Evolutionary conservation across 2,888 invertebrate species (phyloP).

Genomic region (Nomada lathburiana): DNA sequence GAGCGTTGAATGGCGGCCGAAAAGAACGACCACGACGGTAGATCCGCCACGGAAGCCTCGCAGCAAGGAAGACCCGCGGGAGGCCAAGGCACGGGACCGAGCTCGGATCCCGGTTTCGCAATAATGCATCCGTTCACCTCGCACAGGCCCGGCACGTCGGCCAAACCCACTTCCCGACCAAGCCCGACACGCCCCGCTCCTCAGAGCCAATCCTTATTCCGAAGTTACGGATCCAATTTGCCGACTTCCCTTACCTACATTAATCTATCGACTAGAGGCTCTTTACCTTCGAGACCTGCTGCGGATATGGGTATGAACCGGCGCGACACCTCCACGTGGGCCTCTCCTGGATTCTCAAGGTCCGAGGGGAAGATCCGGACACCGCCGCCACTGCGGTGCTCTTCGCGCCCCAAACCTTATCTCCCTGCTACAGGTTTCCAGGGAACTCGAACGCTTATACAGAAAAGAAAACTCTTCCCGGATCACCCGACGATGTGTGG

Average conservation of each 20-base stretch:
- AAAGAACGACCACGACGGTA: slow-evolving; percentile 69
- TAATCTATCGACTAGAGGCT: slow-evolving; percentile 89
- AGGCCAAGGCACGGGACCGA: slow-evolving; percentile 80
- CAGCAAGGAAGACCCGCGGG: slow-evolving; percentile 80
- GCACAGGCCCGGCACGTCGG: too few relatives aligned
- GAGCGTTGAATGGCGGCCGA: slow-evolving; percentile 82
- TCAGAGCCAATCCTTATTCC: slow-evolving; percentile 91
- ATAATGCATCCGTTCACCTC: too few relatives aligned
- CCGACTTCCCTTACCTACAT: slow-evolving; percentile 89
- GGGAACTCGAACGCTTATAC: too few relatives aligned
- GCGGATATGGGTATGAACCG: slow-evolving; percentile 85
- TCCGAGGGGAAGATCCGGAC: too few relatives aligned
- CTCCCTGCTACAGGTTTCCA: too few relatives aligned
- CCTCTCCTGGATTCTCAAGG: too few relatives aligned
- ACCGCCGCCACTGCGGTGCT: too few relatives aligned
- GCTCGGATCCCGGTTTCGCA: slow-evolving; percentile 7
- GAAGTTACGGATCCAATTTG: slow-evolving; percentile 43
- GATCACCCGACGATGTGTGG: too few relatives aligned
- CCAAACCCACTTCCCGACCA: too few relatives aligned
- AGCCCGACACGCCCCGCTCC: slow-evolving; percentile 86
- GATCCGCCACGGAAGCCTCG: slow-evolving; percentile 65
- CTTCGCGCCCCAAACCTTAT: too few relatives aligned
- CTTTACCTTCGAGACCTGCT: slow-evolving; percentile 90
- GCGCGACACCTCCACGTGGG: too few relatives aligned
- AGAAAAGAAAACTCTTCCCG: too few relatives aligned